phyloP scores from a whole-genome alignment of 2,113 vertebrate genomes.

The Festucalex cinctus region DNA sequence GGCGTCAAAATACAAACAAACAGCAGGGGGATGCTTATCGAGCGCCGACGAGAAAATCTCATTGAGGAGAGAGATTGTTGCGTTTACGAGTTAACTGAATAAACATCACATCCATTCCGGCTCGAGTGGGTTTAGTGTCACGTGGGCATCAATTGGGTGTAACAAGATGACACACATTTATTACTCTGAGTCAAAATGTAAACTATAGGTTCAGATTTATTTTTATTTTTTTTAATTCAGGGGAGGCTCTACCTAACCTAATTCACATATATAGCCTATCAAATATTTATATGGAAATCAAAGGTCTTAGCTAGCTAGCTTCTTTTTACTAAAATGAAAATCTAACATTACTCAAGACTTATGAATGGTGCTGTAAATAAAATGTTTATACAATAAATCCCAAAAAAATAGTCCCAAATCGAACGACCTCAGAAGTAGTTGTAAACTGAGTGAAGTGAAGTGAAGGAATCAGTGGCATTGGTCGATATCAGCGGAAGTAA shows the following conservation, averaged over 20 bases:
- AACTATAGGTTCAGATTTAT: not conserved
- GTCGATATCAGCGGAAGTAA: constrained; percentile 96
- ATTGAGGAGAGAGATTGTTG: constrained; percentile 56
- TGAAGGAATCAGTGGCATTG: constrained; percentile 86
- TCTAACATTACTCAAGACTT: not conserved
- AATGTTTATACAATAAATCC: too few species aligned
- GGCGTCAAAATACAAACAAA: constrained; percentile 64
- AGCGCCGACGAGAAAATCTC: constrained; percentile 54
- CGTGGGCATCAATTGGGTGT: constrained; percentile 40
- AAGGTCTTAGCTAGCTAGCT: too few species aligned
- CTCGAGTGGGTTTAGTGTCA: constrained; percentile 48
- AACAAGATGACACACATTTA: constrained; percentile 43
- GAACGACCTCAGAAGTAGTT: not conserved
- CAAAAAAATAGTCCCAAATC: not conserved
- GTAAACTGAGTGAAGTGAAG: constrained; percentile 71
- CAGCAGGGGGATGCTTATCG: constrained; percentile 64
- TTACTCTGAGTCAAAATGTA: not conserved
- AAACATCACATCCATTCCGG: constrained; percentile 46
- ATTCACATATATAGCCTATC: too few species aligned
- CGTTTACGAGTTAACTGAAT: constrained; percentile 44
- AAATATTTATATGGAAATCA: too few species aligned
- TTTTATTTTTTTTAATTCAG: too few species aligned
- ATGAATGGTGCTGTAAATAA: too few species aligned
- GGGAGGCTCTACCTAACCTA: too few species aligned
- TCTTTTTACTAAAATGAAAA: not conserved